Base-by-base conservation (phyloP, 1,140 invertebrate genomes). In the Drosophila mojavensis region DNA sequence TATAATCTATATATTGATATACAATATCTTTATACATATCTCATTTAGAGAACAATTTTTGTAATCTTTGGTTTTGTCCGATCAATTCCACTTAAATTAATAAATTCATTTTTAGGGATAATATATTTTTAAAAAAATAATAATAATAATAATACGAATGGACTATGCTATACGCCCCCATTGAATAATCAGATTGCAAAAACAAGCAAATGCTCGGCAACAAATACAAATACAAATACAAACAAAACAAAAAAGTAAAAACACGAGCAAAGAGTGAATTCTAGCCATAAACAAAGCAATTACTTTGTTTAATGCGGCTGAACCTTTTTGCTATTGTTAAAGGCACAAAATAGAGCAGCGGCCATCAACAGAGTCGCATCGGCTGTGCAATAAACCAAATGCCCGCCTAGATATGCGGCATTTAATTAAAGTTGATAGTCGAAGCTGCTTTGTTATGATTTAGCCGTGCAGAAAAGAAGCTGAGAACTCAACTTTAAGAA, bases 231-330 rank as follows among this genome's bases (percentile, higher is more conserved):
- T 13, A n/a, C 10, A 41, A 41, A 10, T 13, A 43, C 20, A 24
- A 17, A 17, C 17, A 17, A 0, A 17, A 17, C 17, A 17, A 17
- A 17, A 17, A 17, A 24, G 36, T 39, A 17, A 45, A 64, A 36
- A 45, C 45, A 9, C 13, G 24, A 45, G 24, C 17, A 47, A 56
- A 62, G 47, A 9, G 10, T 33, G 41, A 15, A 36, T 11, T 5
- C 60, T 55, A 55, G 15, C 30, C 36, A 43, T 48, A 50, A 47
- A 43, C 15, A 68, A 24, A 73, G 65, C 67, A 85, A 85, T 84
- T 85, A 84, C 60, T 54, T 62, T 48, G 81, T 81, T 85, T 85
- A 84, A 84, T 84, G 74, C 56, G 58, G 78, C 81, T 70, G 78
- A 84, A 84, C 81, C 56, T 66, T 15, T 54, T 54, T n/a, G 59